A percentile compares a stretch with the other conserved stretches of the same genome.
Conservation (phyloP, 2,888 invertebrate species). For the Phyto melanocephala region DNA sequence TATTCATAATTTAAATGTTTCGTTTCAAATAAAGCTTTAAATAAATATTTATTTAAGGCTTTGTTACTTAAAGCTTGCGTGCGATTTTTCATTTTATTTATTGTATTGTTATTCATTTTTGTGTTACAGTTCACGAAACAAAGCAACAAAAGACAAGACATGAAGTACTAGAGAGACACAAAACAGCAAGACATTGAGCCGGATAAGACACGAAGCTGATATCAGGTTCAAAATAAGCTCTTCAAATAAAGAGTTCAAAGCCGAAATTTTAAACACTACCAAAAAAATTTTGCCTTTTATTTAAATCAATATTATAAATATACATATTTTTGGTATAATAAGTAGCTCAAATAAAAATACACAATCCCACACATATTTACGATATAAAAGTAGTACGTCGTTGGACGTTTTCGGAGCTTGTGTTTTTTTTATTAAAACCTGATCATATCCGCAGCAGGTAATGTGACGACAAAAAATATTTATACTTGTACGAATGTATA, state of each 20-base stretch:
- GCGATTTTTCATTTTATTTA: slow-evolving; percentile 8
- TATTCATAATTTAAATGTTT: slow-evolving; percentile 28
- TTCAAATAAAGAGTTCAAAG: slow-evolving; percentile 29
- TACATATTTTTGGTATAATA: no score
- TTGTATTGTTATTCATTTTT: slow-evolving; percentile 18
- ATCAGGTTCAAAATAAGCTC: slow-evolving; percentile 29
- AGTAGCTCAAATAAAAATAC: not conserved
- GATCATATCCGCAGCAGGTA: slow-evolving; percentile 28
- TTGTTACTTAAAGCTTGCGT: slow-evolving; percentile 9
- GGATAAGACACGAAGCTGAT: slow-evolving; percentile 34
- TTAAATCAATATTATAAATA: slow-evolving; percentile 33
- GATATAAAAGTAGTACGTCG: not conserved
- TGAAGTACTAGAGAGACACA: not conserved
- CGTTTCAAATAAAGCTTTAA: slow-evolving; percentile 13
- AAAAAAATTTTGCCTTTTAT: slow-evolving; percentile 23
- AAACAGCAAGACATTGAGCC: not conserved
- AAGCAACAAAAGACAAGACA: slow-evolving; percentile 16
- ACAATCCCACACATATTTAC: slow-evolving; percentile 15
- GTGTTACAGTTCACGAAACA: slow-evolving; percentile 49
- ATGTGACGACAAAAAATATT: not conserved
- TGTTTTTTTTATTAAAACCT: not conserved
- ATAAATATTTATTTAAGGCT: not conserved
- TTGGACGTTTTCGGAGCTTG: not conserved
- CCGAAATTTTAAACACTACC: not conserved
- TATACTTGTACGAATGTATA: not conserved